Conservation (phyloP, 2,888 invertebrate species). For the Cotesia congregata region DNA sequence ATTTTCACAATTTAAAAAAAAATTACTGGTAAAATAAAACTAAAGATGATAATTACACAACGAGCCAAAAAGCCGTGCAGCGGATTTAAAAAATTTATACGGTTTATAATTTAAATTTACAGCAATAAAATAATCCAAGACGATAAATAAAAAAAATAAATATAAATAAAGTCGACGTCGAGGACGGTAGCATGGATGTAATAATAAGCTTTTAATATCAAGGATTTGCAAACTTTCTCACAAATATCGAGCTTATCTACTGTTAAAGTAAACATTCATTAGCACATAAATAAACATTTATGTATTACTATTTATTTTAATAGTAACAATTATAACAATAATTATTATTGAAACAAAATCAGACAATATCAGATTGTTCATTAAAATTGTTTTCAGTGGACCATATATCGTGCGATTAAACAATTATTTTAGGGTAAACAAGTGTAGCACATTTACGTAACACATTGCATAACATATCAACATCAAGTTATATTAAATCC, state of each 20-base stretch:
- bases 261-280: conserved; percentile 16
- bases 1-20: no score
- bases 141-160: conserved; percentile 1
- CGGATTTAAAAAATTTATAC: conserved; percentile 34
- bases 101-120: conserved; percentile 1
- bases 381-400: not conserved
- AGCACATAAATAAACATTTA: not conserved
- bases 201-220: conserved; percentile 34
- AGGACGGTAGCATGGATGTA: conserved; percentile 44
- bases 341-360: not conserved
- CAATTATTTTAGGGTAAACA: not conserved
- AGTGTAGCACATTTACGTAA: conserved; percentile 8
- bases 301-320: not conserved
- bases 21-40: no score
- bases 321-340: not conserved
- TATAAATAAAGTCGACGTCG: conserved; percentile 39
- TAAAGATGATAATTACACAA: no score
- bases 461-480: not conserved
- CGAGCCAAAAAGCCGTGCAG: conserved; percentile 44
- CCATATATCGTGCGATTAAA: conserved; percentile 3
- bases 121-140: not conserved
- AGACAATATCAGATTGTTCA: conserved; percentile 11
- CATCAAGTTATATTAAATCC: not conserved
- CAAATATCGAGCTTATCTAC: conserved; percentile 14
- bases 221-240: conserved; percentile 17